phyloP scores from a whole-genome alignment of 2,797 vertebrate genomes.

The Argentina silus region DNA sequence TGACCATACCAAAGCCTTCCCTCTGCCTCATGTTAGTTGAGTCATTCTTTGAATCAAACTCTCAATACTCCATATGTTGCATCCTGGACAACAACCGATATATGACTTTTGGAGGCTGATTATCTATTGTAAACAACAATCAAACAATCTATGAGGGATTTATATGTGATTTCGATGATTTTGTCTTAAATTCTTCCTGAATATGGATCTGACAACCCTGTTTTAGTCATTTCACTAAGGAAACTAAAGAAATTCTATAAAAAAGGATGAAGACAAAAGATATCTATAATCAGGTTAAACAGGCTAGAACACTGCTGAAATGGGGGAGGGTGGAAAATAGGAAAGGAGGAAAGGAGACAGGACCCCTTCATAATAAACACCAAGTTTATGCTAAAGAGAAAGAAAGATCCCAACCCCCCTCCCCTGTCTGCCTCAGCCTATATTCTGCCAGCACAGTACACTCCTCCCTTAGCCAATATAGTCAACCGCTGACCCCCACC shows the following conservation, averaged over 20 bases:
- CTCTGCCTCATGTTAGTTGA: not conserved
- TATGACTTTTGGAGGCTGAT: too few species aligned
- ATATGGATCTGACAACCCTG: too few species aligned
- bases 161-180: not conserved
- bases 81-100: not conserved
- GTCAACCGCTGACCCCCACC: slow-evolving; percentile 71
- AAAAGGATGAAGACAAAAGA: slow-evolving; percentile 38
- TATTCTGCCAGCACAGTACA: slow-evolving; percentile 61
- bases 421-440: slow-evolving; percentile 64
- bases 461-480: slow-evolving; percentile 73
- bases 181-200: too few species aligned
- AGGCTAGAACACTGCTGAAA: slow-evolving; percentile 16
- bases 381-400: slow-evolving; percentile 79
- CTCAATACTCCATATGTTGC: not conserved
- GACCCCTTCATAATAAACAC: slow-evolving; percentile 68
- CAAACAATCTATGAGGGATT: too few species aligned
- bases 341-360: slow-evolving; percentile 40
- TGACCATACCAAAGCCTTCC: not conserved
- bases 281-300: slow-evolving; percentile 31
- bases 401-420: slow-evolving; percentile 71
- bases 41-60: not conserved
- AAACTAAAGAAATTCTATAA: not conserved
- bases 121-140: too few species aligned
- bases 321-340: slow-evolving; percentile 33
- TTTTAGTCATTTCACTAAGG: too few species aligned